phyloP scores from a whole-genome alignment of 2,888 invertebrate species.

The Lasioglossum zephyrum region DNA sequence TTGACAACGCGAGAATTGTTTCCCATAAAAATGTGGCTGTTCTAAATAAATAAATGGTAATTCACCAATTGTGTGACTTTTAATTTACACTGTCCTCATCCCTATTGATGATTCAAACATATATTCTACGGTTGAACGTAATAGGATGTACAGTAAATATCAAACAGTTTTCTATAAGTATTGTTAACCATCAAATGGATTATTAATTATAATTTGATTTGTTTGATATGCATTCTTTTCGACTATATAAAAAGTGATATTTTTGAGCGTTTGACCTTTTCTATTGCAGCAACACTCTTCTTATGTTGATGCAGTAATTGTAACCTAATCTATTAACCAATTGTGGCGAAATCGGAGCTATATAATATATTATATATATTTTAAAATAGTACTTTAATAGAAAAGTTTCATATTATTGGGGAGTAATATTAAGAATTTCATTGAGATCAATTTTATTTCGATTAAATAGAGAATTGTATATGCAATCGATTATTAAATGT shows the following conservation, averaged over 20 bases:
- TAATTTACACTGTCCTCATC: slow-evolving; percentile 8
- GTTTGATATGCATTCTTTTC: neutral
- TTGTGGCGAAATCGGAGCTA: too few relatives aligned
- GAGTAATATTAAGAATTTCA: too few relatives aligned
- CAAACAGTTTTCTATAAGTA: neutral
- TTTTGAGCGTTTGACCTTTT: neutral
- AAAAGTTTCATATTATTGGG: too few relatives aligned
- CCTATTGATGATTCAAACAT: neutral
- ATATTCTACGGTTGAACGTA: neutral
- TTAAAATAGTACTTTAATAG: too few relatives aligned
- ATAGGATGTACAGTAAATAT: neutral
- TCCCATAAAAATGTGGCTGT: slow-evolving; percentile 80
- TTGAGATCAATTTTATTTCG: too few relatives aligned
- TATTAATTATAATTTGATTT: neutral
- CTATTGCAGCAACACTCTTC: neutral
- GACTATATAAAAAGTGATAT: neutral
- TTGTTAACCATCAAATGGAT: neutral
- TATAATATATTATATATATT: too few relatives aligned
- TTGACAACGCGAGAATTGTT: slow-evolving; percentile 75
- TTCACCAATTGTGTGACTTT: slow-evolving; percentile 58
- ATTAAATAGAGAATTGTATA: too few relatives aligned
- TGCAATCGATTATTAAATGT: neutral
- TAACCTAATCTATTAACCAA: too few relatives aligned
- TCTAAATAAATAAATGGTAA: slow-evolving; percentile 82
- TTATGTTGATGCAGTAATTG: neutral